Base-by-base conservation (phyloP, 2,888 invertebrate species). In the Sinohyriopsis cumingii region DNA sequence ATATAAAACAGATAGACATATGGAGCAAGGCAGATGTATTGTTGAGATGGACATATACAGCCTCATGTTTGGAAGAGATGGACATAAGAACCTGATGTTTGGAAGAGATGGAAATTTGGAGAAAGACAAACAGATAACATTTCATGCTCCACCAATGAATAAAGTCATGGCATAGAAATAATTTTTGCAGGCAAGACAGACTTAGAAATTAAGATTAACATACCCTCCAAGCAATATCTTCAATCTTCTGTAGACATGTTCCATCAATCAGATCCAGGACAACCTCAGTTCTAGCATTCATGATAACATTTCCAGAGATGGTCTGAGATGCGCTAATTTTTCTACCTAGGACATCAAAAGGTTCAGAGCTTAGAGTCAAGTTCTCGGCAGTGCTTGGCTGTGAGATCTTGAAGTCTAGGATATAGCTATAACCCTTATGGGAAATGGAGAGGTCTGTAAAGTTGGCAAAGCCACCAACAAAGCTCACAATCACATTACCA, bases 391-490 rank as follows among this genome's bases (percentile, higher is more conserved):
- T 69, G 2, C 57, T 60, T 12, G 84, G 83, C 18, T 69, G 68
- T 9, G 75, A 70, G 18, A 84, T 72, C 5, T 67, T 70, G 66
- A 84, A 84, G 22, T 78, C 69, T 1, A 84, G 53, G 22, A 75
- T 71, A 75, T 82, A 85, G 24, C 74, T 75, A 12, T 55, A 59
- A 5, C 86, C 87, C 12, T 72, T 73, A 65, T 80, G 81, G n/a
- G 79, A 71, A 5, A 87, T 80, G 22, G 69, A 65, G 15, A 87
- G 73, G 55, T 81, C 80, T 7, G 81, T 81, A 72, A 85, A 87
- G 71, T 83, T 84, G 24, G 86, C 86, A 77, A 79, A 82, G 20
- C 86, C 86, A 59, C 79, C 59, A 9, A 69, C 62, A 63, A 86
- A 80, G 9, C 73, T 63, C 5, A 79, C 72, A 0, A 68, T 78